These are phyloP conservation scores for Pseudoatta argentina DNA, from an alignment of 1,140 invertebrate species.

Conservation along the genomic window DNA sequence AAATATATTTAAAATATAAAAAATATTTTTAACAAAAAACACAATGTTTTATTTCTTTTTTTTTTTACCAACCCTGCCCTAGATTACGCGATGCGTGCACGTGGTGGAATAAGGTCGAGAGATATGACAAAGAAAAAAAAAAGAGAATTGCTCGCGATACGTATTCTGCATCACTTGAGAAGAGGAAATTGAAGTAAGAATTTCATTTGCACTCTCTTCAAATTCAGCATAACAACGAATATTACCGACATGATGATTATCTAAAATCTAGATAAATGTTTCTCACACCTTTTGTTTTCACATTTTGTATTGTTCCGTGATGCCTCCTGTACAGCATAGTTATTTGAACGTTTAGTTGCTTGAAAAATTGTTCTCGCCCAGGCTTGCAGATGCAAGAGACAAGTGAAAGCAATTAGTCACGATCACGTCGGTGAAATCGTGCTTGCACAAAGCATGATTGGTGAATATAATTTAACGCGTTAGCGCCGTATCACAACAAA, in stretches of 20 bases:
- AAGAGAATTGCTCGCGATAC: neutral
- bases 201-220: slow-evolving; percentile 1
- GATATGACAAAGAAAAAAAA: neutral
- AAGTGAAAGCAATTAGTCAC: neutral
- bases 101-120: slow-evolving; percentile 16
- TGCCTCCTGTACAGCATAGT: too few relatives aligned
- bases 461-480: neutral
- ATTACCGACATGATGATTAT: too few relatives aligned
- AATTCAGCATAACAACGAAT: neutral
- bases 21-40: too few relatives aligned
- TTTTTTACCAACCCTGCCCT: too few relatives aligned
- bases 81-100: slow-evolving; percentile 27
- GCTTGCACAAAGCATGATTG: neutral
- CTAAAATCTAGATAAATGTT: slow-evolving; percentile 11
- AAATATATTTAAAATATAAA: too few relatives aligned
- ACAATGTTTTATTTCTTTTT: too few relatives aligned
- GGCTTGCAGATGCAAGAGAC: neutral
- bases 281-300: neutral
- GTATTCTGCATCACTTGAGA: neutral
- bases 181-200: neutral
- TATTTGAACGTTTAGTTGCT: neutral
- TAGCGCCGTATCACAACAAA: slow-evolving; percentile 24
- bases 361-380: neutral
- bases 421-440: neutral
- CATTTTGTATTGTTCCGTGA: neutral